Evolutionary conservation across 2,888 invertebrate species (phyloP).

Genomic region (Bombyx huttoni): DNA sequence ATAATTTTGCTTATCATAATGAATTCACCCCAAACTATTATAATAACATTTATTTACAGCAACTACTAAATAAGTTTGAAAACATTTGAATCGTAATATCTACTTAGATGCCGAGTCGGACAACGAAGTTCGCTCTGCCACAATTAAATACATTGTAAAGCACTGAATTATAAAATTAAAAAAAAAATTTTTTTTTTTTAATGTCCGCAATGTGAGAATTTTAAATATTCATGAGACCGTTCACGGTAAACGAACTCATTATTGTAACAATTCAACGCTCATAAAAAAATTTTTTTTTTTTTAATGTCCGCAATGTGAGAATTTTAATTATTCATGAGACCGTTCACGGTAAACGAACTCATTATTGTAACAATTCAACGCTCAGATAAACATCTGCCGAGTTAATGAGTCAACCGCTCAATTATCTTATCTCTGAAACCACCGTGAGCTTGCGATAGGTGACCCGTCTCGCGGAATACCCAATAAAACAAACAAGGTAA

Average conservation of each 20-base stretch:
- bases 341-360: slow-evolving; percentile 51
- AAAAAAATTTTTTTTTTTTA: slow-evolving; percentile 31
- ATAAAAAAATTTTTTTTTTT: slow-evolving; percentile 33
- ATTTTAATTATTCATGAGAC: slow-evolving; percentile 56
- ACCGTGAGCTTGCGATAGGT: too few species aligned
- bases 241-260: slow-evolving; percentile 58
- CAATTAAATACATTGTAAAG: slow-evolving; percentile 34
- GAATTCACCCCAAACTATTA: slow-evolving; percentile 8
- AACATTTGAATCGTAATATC: background rate
- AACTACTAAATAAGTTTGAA: slow-evolving; percentile 11
- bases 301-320: slow-evolving; percentile 20
- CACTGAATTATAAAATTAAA: slow-evolving; percentile 13
- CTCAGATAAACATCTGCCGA: slow-evolving; percentile 46
- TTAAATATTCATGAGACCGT: slow-evolving; percentile 56
- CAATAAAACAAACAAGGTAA: slow-evolving; percentile 58
- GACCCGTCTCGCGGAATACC: slow-evolving; percentile 3
- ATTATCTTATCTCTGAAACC: slow-evolving; percentile 26
- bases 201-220: slow-evolving; percentile 20
- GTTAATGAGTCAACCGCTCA: slow-evolving; percentile 45
- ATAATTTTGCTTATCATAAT: background rate
- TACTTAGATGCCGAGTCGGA: too few species aligned
- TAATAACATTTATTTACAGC: slow-evolving; percentile 8
- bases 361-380: slow-evolving; percentile 43
- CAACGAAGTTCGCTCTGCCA: too few species aligned
- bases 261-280: slow-evolving; percentile 37